These are phyloP conservation scores for Ammodytes marinus DNA, from an alignment of 2,113 vertebrate species.

Conservation along the genomic window DNA sequence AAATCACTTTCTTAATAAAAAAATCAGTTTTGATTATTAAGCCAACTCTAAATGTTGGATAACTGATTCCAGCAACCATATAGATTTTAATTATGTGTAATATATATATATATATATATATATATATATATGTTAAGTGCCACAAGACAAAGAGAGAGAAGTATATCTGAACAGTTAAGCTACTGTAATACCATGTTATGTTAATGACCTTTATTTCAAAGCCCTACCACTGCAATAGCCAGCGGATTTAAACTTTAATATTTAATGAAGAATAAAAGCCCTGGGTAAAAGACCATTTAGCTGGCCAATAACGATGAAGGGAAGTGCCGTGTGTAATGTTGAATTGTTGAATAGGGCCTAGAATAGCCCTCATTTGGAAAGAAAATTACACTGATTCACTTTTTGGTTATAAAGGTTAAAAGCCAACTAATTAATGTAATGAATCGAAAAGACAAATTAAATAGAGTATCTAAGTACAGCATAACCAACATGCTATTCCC, in stretches of 20 bases:
- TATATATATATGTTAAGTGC: conserved; percentile 4
- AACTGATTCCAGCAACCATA: neutral
- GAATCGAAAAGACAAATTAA: conserved; percentile 22
- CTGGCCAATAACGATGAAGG: conserved; percentile 75
- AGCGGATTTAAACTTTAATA: conserved; percentile 80
- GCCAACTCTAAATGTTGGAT: neutral
- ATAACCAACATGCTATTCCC: conserved; percentile 6
- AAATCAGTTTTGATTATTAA: neutral
- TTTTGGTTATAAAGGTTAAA: conserved; percentile 67
- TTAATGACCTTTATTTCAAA: conserved; percentile 72
- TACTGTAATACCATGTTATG: conserved; percentile 47
- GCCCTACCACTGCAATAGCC: conserved; percentile 45
- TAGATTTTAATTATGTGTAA: neutral
- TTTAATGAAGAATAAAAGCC: conserved; percentile 82
- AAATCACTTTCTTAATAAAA: neutral
- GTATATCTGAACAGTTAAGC: conserved; percentile 45
- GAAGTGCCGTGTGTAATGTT: conserved; percentile 69
- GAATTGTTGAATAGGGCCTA: conserved; percentile 57
- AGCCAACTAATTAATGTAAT: conserved; percentile 41
- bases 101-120: too few species aligned
- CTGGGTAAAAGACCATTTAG: conserved; percentile 77
- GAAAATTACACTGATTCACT: conserved; percentile 56
- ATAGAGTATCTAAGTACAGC: conserved; percentile 9
- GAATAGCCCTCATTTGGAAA: conserved; percentile 55
- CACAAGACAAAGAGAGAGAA: conserved; percentile 27